Conservation (phyloP, 2,888 invertebrate genomes). For the Caenorhabditis doughertyi region DNA sequence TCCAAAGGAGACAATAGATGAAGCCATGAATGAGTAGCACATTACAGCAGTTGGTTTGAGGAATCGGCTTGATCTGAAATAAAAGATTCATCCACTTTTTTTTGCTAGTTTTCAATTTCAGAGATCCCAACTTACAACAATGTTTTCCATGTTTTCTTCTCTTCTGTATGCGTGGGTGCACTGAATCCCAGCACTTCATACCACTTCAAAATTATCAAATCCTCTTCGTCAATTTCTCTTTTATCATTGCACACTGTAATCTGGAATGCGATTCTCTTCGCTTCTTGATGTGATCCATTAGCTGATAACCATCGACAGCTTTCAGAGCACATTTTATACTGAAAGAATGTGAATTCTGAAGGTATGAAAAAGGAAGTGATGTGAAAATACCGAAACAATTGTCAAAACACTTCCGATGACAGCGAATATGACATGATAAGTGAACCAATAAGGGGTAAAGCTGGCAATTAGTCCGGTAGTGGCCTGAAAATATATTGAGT, state of each 20-base stretch:
- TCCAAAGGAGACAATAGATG: slow-evolving; percentile 74
- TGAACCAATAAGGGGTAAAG: slow-evolving; percentile 68
- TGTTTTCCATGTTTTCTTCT: slow-evolving; percentile 35
- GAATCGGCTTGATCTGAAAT: slow-evolving; percentile 51
- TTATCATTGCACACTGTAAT: slow-evolving; percentile 39
- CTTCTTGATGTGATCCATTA: slow-evolving; percentile 48
- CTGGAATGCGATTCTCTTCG: slow-evolving; percentile 44
- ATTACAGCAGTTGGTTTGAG: slow-evolving; percentile 73
- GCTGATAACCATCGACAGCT: slow-evolving; percentile 78
- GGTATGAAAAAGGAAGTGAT: not conserved
- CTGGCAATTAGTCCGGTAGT: slow-evolving; percentile 54
- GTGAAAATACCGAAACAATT: slow-evolving; percentile 62
- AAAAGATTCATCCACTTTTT: no score
- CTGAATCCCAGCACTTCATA: slow-evolving; percentile 66
- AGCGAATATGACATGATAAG: slow-evolving; percentile 68
- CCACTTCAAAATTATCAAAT: slow-evolving; percentile 43
- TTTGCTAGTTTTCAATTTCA: no score
- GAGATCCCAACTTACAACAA: slow-evolving; percentile 46
- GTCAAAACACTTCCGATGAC: slow-evolving; percentile 57
- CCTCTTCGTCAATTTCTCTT: slow-evolving; percentile 30
- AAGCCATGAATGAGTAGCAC: slow-evolving; percentile 77
- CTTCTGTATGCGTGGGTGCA: slow-evolving; percentile 38
- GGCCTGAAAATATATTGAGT: slow-evolving; percentile 24
- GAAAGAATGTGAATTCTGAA: slow-evolving; percentile 27
- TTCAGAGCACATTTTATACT: slow-evolving; percentile 72